Conservation (phyloP, 2,113 vertebrate genomes). For the Chaetops frenatus region DNA sequence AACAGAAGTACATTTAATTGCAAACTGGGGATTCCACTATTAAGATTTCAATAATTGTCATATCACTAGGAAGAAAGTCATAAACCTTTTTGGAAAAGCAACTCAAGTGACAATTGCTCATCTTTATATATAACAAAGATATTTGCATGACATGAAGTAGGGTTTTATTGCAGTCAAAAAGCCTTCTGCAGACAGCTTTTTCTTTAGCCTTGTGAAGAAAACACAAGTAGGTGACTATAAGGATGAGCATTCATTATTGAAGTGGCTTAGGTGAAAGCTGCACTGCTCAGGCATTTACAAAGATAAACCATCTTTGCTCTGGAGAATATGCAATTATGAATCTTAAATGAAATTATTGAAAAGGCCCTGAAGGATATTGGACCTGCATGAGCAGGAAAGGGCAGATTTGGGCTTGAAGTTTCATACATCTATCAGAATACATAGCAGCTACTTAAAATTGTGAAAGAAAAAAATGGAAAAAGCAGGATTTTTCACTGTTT, state of each 20-base stretch:
- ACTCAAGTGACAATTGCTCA: constrained; percentile 23
- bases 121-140: constrained; percentile 1
- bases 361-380: background rate
- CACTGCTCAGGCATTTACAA: background rate
- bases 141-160: background rate
- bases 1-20: constrained; percentile 22
- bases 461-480: background rate
- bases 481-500: background rate
- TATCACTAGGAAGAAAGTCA: background rate
- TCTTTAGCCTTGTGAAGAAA: background rate
- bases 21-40: background rate
- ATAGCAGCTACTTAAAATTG: background rate
- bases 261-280: background rate
- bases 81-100: constrained; percentile 2
- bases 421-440: background rate
- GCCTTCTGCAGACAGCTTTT: background rate
- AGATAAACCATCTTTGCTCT: background rate
- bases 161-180: background rate
- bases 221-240: background rate
- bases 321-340: background rate
- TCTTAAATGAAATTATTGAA: background rate
- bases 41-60: background rate
- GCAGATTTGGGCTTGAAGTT: background rate
- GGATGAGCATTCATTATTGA: background rate
- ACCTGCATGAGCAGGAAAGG: background rate